Conservation (phyloP, 2,888 invertebrate genomes). For the Crematogaster levior region DNA sequence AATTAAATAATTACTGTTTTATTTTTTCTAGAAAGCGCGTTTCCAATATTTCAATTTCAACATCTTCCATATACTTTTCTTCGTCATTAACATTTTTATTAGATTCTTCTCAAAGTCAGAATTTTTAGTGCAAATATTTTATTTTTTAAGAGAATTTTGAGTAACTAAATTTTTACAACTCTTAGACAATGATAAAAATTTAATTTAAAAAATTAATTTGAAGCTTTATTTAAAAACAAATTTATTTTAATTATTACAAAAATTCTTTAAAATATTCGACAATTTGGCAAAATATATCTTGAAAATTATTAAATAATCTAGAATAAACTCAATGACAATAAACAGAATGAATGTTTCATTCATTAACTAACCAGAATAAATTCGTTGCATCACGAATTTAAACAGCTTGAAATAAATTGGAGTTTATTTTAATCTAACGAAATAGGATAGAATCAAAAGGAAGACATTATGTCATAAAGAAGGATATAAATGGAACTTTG, state of each 20-base stretch:
- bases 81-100: not conserved
- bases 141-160: not conserved
- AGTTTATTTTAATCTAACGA: slow-evolving; percentile 12
- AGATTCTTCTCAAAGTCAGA: not conserved
- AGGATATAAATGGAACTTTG: not conserved
- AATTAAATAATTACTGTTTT: not conserved
- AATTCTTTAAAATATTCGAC: not conserved
- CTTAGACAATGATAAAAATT: not conserved
- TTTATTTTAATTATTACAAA: not conserved
- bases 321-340: not conserved
- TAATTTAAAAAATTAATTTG: not conserved
- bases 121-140: slow-evolving; percentile 2
- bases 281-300: not conserved
- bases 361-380: not conserved
- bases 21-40: not conserved
- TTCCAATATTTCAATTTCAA: not conserved
- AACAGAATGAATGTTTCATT: not conserved
- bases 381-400: slow-evolving; percentile 1
- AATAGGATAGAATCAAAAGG: not conserved
- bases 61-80: not conserved
- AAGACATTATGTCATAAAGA: not conserved
- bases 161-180: not conserved
- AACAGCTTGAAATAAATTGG: not conserved
- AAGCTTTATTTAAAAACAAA: not conserved
- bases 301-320: not conserved